These are phyloP conservation scores for Takifugu ocellatus DNA, from an alignment of 2,797 vertebrate genomes.

Conservation along the genomic window DNA sequence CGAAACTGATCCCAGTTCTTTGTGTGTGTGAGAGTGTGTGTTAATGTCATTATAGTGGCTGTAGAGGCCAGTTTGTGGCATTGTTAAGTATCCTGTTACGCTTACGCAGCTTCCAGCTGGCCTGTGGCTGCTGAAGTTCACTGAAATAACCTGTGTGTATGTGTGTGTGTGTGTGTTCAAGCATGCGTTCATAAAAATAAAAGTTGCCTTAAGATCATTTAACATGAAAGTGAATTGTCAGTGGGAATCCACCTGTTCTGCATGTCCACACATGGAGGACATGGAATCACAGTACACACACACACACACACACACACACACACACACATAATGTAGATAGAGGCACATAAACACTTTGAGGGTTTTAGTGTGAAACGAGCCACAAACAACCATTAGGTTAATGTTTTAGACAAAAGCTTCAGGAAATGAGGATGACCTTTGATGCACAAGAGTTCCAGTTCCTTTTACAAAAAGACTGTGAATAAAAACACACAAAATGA, in stretches of 20 bases:
- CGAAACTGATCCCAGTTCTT: conserved; percentile 40
- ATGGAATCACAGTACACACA: not conserved
- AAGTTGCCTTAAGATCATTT: not conserved
- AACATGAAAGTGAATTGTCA: not conserved
- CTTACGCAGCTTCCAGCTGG: conserved; percentile 69
- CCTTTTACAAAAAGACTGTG: too few relatives aligned
- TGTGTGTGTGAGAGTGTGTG: conserved; percentile 54
- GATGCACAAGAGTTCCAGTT: too few relatives aligned
- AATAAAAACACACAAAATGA: too few relatives aligned
- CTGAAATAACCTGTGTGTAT: conserved; percentile 67
- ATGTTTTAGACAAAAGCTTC: too few relatives aligned
- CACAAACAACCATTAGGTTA: too few relatives aligned
- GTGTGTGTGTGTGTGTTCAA: conserved; percentile 17
- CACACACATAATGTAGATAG: too few relatives aligned
- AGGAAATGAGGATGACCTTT: too few relatives aligned
- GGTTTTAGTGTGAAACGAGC: too few relatives aligned
- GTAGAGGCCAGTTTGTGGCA: conserved; percentile 75
- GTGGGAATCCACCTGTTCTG: not conserved
- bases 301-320: too few relatives aligned
- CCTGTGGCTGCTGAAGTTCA: conserved; percentile 63
- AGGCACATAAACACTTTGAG: too few relatives aligned
- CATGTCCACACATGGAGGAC: not conserved
- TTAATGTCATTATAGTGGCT: conserved; percentile 73
- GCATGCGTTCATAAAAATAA: too few relatives aligned
- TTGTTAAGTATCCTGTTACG: conserved; percentile 75